Evolutionary conservation across 2,113 vertebrate genomes (phyloP).

Genomic region (Pycnonotus jocosus): DNA sequence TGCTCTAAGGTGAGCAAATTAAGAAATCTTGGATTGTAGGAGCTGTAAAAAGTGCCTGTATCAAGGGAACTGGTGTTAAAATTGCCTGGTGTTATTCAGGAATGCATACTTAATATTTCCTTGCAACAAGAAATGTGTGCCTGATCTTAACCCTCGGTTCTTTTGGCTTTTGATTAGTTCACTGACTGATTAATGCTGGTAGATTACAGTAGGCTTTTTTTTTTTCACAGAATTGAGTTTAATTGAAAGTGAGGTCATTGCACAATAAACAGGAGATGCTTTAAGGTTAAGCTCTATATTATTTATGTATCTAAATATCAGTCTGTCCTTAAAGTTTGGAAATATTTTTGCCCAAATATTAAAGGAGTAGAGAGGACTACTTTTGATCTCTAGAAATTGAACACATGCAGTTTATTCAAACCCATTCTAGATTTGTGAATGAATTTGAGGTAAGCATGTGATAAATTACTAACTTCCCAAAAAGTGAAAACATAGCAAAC

Average conservation of each 20-base stretch:
- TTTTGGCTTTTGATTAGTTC: background rate
- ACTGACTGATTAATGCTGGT: background rate
- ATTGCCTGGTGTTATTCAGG: background rate
- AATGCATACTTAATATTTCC: background rate
- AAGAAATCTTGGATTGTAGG: background rate
- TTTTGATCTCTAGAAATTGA: background rate
- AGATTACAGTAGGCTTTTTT: background rate
- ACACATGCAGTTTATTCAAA: background rate
- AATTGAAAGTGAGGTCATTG: background rate
- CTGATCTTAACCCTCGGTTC: background rate
- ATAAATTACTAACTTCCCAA: background rate
- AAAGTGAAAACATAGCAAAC: background rate
- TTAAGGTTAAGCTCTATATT: background rate
- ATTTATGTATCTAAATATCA: background rate
- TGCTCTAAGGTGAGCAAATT: slow-evolving; percentile 45
- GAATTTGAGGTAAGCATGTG: background rate
- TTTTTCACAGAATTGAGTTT: background rate
- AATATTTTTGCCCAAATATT: background rate
- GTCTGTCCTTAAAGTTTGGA: background rate
- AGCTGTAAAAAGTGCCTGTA: background rate
- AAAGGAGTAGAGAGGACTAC: background rate
- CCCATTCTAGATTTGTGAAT: background rate
- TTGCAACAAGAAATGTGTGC: background rate
- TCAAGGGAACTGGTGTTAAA: background rate
- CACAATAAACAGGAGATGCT: background rate